phyloP scores from a whole-genome alignment of 2,888 invertebrate species.

The Aethes cnicana region DNA sequence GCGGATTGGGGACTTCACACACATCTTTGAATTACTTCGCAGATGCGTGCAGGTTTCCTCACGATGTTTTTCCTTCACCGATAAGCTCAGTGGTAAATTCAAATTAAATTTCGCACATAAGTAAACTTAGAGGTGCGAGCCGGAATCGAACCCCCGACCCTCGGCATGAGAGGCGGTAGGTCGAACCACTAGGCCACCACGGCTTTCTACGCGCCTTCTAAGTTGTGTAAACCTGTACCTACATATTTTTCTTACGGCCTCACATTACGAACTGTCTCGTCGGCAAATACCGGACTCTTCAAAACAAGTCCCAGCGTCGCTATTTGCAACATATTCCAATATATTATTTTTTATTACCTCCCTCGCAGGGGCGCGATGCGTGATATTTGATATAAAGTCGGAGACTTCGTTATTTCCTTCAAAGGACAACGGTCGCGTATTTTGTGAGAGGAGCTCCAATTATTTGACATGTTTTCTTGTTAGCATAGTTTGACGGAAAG shows the following conservation, averaged over 20 bases:
- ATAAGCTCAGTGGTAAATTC: too few species aligned
- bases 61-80: too few species aligned
- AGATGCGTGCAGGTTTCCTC: too few species aligned
- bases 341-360: slow-evolving; percentile 83
- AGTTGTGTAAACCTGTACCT: too few species aligned
- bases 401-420: slow-evolving; percentile 82
- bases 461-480: slow-evolving; percentile 54
- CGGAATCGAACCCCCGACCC: too few species aligned
- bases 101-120: too few species aligned
- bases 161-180: too few species aligned
- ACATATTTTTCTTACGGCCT: slow-evolving; percentile 51
- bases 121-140: too few species aligned
- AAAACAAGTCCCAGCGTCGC: slow-evolving; percentile 72
- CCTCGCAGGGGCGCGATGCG: slow-evolving; percentile 75
- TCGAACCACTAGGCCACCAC: too few species aligned
- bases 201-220: too few species aligned
- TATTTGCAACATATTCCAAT: slow-evolving; percentile 84
- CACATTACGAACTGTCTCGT: slow-evolving; percentile 52
- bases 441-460: slow-evolving; percentile 73
- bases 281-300: slow-evolving; percentile 77
- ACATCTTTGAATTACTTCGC: too few species aligned
- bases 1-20: too few species aligned
- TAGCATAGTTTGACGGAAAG: slow-evolving; percentile 32
- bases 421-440: slow-evolving; percentile 81
- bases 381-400: slow-evolving; percentile 83